These are phyloP conservation scores for Propsilocerus akamusi DNA, from an alignment of 1,140 invertebrate genomes.

Conservation along the genomic window DNA sequence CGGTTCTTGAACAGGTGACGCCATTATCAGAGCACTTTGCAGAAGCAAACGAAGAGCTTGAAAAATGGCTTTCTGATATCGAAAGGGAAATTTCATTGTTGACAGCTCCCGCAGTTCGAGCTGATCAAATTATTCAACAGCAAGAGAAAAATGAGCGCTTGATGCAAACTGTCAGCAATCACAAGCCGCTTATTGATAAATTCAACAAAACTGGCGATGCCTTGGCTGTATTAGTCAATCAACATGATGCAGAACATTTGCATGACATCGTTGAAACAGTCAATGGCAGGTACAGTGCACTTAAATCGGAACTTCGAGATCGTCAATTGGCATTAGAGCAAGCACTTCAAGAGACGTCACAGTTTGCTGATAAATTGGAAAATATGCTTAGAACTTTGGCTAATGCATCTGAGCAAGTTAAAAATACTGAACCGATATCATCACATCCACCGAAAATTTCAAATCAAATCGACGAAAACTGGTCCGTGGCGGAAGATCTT, in stretches of 20 bases:
- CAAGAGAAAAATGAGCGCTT: conserved; percentile 4
- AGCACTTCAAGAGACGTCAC: conserved; percentile 57
- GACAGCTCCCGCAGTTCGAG: background rate
- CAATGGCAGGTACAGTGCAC: conserved; percentile 63
- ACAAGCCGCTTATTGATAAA: conserved; percentile 5
- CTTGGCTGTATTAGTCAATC: conserved; percentile 23
- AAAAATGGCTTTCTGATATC: conserved; percentile 11
- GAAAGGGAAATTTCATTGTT: conserved; percentile 5
- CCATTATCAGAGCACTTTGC: conserved; percentile 77
- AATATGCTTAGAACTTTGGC: conserved; percentile 83
- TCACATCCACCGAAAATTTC: conserved; percentile 85
- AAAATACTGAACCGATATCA: conserved; percentile 78
- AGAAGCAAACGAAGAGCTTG: conserved; percentile 69
- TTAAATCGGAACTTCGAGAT: conserved; percentile 54
- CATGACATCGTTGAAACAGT: conserved; percentile 66
- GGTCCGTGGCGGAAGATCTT: conserved; percentile 72
- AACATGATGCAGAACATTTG: conserved; percentile 63
- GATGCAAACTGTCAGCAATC: background rate
- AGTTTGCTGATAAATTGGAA: conserved; percentile 90
- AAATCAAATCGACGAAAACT: conserved; percentile 90
- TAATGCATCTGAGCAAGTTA: conserved; percentile 80
- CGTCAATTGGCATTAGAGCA: conserved; percentile 73
- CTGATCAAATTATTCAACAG: conserved; percentile 5
- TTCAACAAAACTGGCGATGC: conserved; percentile 5
- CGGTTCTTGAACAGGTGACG: conserved; percentile 72